phyloP scores from a whole-genome alignment of 2,888 invertebrate genomes.

The Pyralis farinalis region DNA sequence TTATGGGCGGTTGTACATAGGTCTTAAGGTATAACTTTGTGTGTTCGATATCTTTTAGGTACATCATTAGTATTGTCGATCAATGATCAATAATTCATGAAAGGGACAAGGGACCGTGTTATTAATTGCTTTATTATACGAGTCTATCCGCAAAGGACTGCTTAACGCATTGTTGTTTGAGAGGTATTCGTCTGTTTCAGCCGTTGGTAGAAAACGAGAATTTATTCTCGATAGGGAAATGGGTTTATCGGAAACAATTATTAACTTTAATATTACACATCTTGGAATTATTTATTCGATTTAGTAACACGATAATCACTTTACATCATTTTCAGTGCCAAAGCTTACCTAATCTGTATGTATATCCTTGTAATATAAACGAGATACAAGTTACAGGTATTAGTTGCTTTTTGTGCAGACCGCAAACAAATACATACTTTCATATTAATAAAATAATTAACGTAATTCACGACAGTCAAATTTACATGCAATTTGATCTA shows the following conservation, averaged over 20 bases:
- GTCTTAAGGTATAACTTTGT: constrained; percentile 3
- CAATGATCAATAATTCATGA: constrained; percentile 30
- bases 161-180: constrained; percentile 5
- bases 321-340: too few species aligned
- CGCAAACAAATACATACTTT: too few species aligned
- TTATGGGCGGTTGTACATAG: neutral
- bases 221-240: neutral
- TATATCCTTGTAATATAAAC: too few species aligned
- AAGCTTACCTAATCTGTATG: too few species aligned
- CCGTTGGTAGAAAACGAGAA: neutral
- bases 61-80: constrained; percentile 15
- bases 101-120: constrained; percentile 25
- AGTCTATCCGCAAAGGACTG: constrained; percentile 11
- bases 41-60: constrained; percentile 1
- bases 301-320: too few species aligned
- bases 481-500: too few species aligned
- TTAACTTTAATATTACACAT: neutral
- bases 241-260: neutral
- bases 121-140: constrained; percentile 35
- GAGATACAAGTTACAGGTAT: too few species aligned
- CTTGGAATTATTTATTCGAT: too few species aligned
- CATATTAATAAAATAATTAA: too few species aligned
- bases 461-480: too few species aligned
- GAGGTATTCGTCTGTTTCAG: constrained; percentile 1
- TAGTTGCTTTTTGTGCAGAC: too few species aligned